A percentile compares a stretch with the other conserved stretches of the same genome.
Evolutionary conservation across 2,797 vertebrate genomes (phyloP).

Genomic region (Pelochelys cantorii): DNA sequence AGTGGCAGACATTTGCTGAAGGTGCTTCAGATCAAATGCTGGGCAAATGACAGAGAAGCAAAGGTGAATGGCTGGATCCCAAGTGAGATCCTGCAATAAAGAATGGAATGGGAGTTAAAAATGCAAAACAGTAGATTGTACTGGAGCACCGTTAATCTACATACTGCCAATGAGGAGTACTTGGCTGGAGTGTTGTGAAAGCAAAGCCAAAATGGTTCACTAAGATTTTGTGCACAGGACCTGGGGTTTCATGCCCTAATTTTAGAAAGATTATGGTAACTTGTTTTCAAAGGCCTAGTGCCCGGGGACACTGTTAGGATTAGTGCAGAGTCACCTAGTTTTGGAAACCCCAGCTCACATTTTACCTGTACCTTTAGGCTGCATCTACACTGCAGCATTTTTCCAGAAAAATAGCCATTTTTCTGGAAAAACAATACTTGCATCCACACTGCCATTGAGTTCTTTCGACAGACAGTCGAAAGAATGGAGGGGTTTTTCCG

Average conservation of each 20-base stretch:
- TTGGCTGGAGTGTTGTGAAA: background rate
- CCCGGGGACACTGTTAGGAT: too few relatives aligned
- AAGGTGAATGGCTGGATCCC: background rate
- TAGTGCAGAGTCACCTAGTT: background rate
- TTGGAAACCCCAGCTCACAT: background rate
- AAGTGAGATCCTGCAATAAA: background rate
- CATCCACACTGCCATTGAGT: too few relatives aligned
- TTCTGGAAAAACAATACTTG: too few relatives aligned
- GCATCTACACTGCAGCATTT: too few relatives aligned
- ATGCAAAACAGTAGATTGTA: background rate
- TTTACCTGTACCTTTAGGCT: background rate
- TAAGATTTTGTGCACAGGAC: background rate
- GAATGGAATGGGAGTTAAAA: background rate
- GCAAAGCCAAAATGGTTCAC: background rate
- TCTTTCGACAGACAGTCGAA: too few relatives aligned
- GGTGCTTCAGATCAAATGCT: background rate
- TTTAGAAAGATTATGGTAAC: background rate
- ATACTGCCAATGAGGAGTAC: background rate
- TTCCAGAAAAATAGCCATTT: too few relatives aligned
- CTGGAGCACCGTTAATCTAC: background rate
- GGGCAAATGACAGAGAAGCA: background rate
- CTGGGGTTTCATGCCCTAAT: background rate
- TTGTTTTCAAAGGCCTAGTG: background rate
- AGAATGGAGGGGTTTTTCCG: too few relatives aligned
- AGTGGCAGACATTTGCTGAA: background rate